These are phyloP conservation scores for Phaonia tiefii DNA, from an alignment of 2,888 invertebrate genomes.

Conservation along the genomic window DNA sequence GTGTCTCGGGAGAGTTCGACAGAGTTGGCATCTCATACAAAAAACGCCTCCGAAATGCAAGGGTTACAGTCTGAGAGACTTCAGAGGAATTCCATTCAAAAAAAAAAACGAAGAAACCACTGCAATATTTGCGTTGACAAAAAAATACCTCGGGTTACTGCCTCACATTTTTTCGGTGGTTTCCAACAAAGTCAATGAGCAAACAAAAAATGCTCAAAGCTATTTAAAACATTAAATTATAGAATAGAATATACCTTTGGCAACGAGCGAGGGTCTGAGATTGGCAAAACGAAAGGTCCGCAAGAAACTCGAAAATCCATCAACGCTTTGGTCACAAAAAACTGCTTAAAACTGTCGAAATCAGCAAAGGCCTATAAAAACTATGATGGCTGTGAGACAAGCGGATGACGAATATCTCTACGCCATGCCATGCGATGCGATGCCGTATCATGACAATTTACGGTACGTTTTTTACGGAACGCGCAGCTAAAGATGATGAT, in stretches of 20 bases:
- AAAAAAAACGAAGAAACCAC: too few relatives aligned
- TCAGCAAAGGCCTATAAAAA: slow-evolving; percentile 69
- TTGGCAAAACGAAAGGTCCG: slow-evolving; percentile 4
- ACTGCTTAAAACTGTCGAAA: slow-evolving; percentile 67
- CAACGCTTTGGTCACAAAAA: slow-evolving; percentile 55
- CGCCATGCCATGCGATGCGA: slow-evolving; percentile 55
- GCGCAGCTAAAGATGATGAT: background rate
- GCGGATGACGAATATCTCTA: slow-evolving; percentile 78
- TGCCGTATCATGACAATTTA: slow-evolving; percentile 62
- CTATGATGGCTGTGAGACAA: slow-evolving; percentile 73
- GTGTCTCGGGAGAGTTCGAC: slow-evolving; percentile 65
- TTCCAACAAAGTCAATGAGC: slow-evolving; percentile 3
- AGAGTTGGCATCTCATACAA: slow-evolving; percentile 60
- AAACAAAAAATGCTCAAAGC: slow-evolving; percentile 51
- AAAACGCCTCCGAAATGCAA: slow-evolving; percentile 40
- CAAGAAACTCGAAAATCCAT: slow-evolving; percentile 56
- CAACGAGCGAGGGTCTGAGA: background rate
- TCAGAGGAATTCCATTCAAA: slow-evolving; percentile 41
- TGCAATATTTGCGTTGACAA: slow-evolving; percentile 4
- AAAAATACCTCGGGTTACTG: slow-evolving; percentile 55
- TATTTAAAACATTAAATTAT: slow-evolving; percentile 66
- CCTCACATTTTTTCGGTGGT: slow-evolving; percentile 44
- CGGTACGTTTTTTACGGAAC: slow-evolving; percentile 41
- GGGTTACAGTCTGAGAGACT: slow-evolving; percentile 17
- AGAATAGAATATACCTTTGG: slow-evolving; percentile 55